Base-by-base conservation (phyloP, 2,888 invertebrate species). In the Noctua pronuba region DNA sequence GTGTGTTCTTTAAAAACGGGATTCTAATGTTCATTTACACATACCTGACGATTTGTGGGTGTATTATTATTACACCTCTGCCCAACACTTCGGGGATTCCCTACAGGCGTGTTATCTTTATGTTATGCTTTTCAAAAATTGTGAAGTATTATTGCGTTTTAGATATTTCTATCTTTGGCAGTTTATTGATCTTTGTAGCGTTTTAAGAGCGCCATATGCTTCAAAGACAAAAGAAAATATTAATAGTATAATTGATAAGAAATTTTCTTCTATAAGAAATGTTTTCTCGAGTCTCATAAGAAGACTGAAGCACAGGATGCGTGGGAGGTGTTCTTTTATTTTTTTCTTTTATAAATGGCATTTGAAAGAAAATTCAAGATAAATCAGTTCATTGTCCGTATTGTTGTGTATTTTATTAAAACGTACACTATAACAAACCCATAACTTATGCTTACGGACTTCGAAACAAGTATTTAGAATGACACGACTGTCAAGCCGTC, bases 401-500 rank as follows among this genome's bases (percentile, higher is more conserved):
- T 65, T 44, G 35, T n/a, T 65, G 16, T 38, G 38, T 66, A 44
- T 38, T 1, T 52, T 60, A 67, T 38, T 52, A 75, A 55, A 55
- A 46, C 52, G 2, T 35, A 52, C 38, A 66, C n/a, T 28, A 58
- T 52, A 78, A 58, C 16, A 62, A 28, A 71, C 55, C 24, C 52
- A 21, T 84, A 81, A 71, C 79, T 79, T 79, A 84, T 84, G 85
- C 55, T 41, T 41, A 72, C 49, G n/a, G 49, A 90, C 90, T 91
- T 91, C 90, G 84, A 91, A 92, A 92, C 90, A 90, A 90, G 77
- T 76, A 82, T 76, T 86, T 82, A 52, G 72, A 76, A 73, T 82
- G 85, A 73, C 81, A 68, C 87, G 88, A 90, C 88, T 88, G 87
- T 90, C 86, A 88, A 90, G 87, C 88, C 89, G 86, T 91, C 90